phyloP scores from a whole-genome alignment of 2,797 vertebrate genomes.

The Megalops cyprinoides region DNA sequence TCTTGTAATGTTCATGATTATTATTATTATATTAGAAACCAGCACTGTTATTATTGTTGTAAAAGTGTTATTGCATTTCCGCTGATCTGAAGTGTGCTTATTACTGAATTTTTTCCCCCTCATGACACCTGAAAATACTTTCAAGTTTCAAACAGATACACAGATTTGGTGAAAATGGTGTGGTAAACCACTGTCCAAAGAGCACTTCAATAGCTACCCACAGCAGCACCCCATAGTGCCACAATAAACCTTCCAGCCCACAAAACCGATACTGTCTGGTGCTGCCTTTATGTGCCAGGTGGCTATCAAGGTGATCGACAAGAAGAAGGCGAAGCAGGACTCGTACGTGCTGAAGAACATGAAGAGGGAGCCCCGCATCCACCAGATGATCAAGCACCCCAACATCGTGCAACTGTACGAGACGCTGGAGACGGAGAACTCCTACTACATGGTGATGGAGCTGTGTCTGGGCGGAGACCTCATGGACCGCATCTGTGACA shows the following conservation, averaged over 20 bases:
- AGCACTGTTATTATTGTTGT: too few relatives aligned
- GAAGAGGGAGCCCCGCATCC: slow-evolving; percentile 81
- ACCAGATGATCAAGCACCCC: slow-evolving; percentile 84
- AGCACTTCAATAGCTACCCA: too few relatives aligned
- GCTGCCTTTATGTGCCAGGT: slow-evolving; percentile 63
- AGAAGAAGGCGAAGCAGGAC: slow-evolving; percentile 84
- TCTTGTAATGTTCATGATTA: too few relatives aligned
- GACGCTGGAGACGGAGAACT: slow-evolving; percentile 84
- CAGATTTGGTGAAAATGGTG: too few relatives aligned
- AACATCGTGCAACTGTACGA: slow-evolving; percentile 78
- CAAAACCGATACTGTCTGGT: background rate
- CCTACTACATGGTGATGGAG: slow-evolving; percentile 87
- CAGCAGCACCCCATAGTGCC: too few relatives aligned
- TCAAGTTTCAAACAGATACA: too few relatives aligned
- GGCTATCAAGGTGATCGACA: slow-evolving; percentile 86
- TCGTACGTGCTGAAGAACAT: slow-evolving; percentile 83
- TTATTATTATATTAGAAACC: too few relatives aligned
- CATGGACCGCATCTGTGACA: slow-evolving; percentile 83
- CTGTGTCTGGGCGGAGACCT: slow-evolving; percentile 81
- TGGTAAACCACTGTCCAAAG: too few relatives aligned
- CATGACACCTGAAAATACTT: too few relatives aligned
- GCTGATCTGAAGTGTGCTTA: too few relatives aligned
- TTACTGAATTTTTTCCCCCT: too few relatives aligned
- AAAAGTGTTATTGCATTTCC: too few relatives aligned
- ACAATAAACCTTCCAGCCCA: background rate